These are phyloP conservation scores for Microhierax caerulescens DNA, from an alignment of 2,797 vertebrate species.

Conservation along the genomic window DNA sequence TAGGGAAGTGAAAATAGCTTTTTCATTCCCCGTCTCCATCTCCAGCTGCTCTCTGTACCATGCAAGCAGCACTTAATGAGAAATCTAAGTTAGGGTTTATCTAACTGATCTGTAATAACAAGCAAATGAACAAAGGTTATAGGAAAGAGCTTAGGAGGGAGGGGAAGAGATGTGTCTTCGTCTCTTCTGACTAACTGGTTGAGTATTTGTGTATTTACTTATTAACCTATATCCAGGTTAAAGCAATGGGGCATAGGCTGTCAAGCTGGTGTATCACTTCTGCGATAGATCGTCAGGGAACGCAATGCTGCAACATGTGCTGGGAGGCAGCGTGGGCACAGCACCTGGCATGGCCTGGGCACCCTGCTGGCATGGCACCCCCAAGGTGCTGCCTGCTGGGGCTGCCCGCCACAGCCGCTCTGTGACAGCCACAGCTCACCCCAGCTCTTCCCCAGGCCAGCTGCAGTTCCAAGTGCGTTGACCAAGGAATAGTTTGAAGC, in stretches of 20 bases:
- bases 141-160: background rate
- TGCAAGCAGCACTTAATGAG: background rate
- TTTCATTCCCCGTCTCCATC: background rate
- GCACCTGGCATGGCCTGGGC: background rate
- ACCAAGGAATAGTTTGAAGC: background rate
- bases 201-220: background rate
- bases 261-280: background rate
- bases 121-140: background rate
- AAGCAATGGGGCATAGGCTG: background rate
- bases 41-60: background rate
- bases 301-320: fast-evolving
- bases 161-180: background rate
- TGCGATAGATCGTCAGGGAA: background rate
- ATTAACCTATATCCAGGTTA: background rate
- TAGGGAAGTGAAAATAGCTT: background rate
- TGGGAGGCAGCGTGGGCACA: background rate
- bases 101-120: background rate
- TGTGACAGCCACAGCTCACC: background rate
- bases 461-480: background rate
- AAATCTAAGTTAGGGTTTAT: background rate
- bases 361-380: no score
- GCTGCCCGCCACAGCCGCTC: background rate
- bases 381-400: background rate
- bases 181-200: background rate
- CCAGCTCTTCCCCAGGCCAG: background rate